Evolutionary conservation across 2,113 vertebrate species (phyloP).

Genomic region (Bubalus kerabau): DNA sequence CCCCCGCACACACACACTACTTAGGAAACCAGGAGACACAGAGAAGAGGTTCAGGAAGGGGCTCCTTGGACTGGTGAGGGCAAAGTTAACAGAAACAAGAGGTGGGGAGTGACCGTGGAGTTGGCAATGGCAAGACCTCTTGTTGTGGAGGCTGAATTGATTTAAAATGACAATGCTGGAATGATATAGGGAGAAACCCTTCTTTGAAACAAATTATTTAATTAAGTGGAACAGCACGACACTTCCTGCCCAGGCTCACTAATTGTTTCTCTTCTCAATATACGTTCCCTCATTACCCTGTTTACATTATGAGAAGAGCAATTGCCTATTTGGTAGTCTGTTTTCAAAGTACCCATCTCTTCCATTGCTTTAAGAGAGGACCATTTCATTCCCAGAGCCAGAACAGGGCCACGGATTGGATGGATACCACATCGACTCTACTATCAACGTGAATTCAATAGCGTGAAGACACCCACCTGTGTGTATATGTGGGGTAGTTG

Average conservation of each 20-base stretch:
- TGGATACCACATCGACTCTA: not conserved
- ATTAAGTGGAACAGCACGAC: constrained; percentile 19
- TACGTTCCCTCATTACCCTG: constrained; percentile 32
- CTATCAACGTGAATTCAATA: not conserved
- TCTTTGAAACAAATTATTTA: constrained; percentile 29
- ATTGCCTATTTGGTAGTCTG: not conserved
- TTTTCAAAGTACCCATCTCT: not conserved
- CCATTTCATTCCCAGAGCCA: not conserved
- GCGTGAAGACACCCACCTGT: accelerated
- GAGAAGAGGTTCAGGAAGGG: not conserved
- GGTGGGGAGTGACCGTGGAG: not conserved
- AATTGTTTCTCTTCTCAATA: constrained; percentile 7
- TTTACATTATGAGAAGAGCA: not conserved
- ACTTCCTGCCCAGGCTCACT: constrained; percentile 4
- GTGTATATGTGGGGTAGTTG: accelerated
- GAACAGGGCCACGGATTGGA: not conserved
- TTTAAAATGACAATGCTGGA: not conserved
- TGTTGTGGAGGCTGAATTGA: not conserved
- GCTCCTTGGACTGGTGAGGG: not conserved
- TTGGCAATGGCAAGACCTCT: not conserved
- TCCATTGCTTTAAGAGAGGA: not conserved
- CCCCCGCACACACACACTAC: accelerated
- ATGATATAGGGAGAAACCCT: not conserved
- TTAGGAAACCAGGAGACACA: not conserved
- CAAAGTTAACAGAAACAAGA: not conserved